Evolutionary conservation across 2,888 invertebrate genomes (phyloP).

Genomic region (Eristalis tenax): DNA sequence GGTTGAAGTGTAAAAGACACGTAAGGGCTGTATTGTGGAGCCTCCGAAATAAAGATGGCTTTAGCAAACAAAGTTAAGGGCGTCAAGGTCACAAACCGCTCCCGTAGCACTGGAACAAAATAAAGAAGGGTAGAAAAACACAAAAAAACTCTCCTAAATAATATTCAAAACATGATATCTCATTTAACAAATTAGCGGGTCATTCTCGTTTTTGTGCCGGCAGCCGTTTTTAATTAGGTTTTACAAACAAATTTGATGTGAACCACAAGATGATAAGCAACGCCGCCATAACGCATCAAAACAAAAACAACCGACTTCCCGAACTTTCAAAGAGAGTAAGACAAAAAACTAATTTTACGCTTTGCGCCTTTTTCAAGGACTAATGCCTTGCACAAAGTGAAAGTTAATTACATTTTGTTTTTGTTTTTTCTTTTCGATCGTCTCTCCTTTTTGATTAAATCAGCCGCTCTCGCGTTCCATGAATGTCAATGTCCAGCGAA

Average conservation of each 20-base stretch:
- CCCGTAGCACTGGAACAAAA: no score
- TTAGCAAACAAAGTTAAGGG: not conserved
- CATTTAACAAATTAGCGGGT: slow-evolving; percentile 8
- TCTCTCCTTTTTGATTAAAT: slow-evolving; percentile 25
- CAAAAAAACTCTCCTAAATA: not conserved
- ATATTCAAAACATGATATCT: slow-evolving; percentile 13
- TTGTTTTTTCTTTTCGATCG: slow-evolving; percentile 12
- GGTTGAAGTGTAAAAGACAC: no score
- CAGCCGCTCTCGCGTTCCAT: not conserved
- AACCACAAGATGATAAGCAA: slow-evolving; percentile 1
- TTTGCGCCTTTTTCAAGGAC: slow-evolving; percentile 29
- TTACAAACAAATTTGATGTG: slow-evolving; percentile 18
- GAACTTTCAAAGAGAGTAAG: not conserved
- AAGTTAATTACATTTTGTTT: slow-evolving; percentile 35
- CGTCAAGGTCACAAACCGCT: no score
- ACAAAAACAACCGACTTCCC: not conserved
- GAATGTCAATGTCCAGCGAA: slow-evolving; percentile 17
- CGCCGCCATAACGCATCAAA: not conserved
- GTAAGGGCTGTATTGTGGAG: no score
- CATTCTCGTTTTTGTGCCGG: slow-evolving; percentile 1
- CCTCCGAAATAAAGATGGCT: no score
- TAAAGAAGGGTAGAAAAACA: no score
- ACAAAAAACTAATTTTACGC: slow-evolving; percentile 40
- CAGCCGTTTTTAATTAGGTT: slow-evolving; percentile 32
- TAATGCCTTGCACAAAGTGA: slow-evolving; percentile 13